phyloP scores from a whole-genome alignment of 1,140 invertebrate species.

The Cydia amplana region DNA sequence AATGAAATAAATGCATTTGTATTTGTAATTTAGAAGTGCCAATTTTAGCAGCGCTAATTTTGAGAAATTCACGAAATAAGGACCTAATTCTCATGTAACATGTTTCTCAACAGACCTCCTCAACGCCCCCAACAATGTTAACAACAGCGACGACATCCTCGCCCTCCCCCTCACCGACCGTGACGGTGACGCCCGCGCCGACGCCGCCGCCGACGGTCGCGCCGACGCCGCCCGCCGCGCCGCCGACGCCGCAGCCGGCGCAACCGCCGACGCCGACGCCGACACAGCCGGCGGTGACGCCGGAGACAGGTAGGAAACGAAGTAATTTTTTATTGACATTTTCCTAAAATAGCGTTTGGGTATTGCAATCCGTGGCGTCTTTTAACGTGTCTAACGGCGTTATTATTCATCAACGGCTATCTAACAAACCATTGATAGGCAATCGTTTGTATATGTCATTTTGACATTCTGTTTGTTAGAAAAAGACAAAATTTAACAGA shows the following conservation, averaged over 20 bases:
- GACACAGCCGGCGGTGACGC: slow-evolving; percentile 57
- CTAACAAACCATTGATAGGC: too few relatives aligned
- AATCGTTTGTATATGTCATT: too few relatives aligned
- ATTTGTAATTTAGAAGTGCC: too few relatives aligned
- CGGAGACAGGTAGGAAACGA: slow-evolving; percentile 58
- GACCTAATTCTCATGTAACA: neutral
- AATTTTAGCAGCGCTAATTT: too few relatives aligned
- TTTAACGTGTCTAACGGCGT: too few relatives aligned
- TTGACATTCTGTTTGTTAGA: too few relatives aligned
- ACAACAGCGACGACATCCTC: slow-evolving; percentile 30
- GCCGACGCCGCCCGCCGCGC: slow-evolving; percentile 37
- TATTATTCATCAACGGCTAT: too few relatives aligned
- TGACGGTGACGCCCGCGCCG: slow-evolving; percentile 26
- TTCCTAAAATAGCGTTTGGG: neutral
- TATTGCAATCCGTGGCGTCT: too few relatives aligned
- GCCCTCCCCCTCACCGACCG: slow-evolving; percentile 17
- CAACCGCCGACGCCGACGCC: slow-evolving; percentile 55
- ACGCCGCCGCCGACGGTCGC: slow-evolving; percentile 29
- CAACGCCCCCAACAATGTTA: slow-evolving; percentile 24
- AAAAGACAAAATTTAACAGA: too few relatives aligned
- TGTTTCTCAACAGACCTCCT: slow-evolving; percentile 4
- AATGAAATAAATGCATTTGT: too few relatives aligned
- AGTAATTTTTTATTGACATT: neutral
- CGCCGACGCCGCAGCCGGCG: slow-evolving; percentile 56
- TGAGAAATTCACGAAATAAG: too few relatives aligned